Evolutionary conservation across 2,888 invertebrate species (phyloP), one percentile per base, ranked within the genome.

Genomic region (Catocala fraxini): DNA sequence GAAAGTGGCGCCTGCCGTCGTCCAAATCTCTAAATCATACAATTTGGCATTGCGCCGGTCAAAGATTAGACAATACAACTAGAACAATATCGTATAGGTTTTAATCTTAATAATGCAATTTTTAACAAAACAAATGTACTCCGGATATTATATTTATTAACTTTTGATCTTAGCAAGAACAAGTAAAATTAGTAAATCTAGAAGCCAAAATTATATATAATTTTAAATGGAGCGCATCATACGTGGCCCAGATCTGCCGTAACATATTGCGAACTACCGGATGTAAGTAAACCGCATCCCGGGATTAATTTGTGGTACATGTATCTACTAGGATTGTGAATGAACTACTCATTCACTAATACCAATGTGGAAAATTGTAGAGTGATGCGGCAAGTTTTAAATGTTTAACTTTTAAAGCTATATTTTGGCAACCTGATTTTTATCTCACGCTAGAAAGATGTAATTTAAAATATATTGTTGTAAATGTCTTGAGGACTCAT

Each of bases 11-110:
- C 89, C 88, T 85, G 80, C 63, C 79, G 74, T 74, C 71, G 71
- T 78, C 81, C 75, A 65, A 78, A 80, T 82, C 85, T 63, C 81
- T 92, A 90, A 89, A 92, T 92, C 91, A 91, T 88, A 89, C 74
- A 83, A 88, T 89, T 91, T 93, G 92, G 92, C 92, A 85, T 75
- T 71, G 80, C 82, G 91, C 91, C 89, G 83, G 81, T 61, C 86
- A 85, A 83, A 80, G 81, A 85, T 78, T 81, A 82, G 70, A 61
- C 52, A 71, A 41, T 62, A 65, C 64, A 68, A 68, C 6, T 35
- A 15, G 45, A 39, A 35, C 25, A 25, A 57, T 11, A 12, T 25
- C 5, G 11, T n/a, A 25, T 34, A 34, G 11, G 15, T 55, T 47
- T 13, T 6, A 39, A 39, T 39, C 6, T 4, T 9, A 39, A 10